These are phyloP conservation scores for Danaus plexippus DNA, from an alignment of 1,140 invertebrate genomes.

Conservation along the genomic window DNA sequence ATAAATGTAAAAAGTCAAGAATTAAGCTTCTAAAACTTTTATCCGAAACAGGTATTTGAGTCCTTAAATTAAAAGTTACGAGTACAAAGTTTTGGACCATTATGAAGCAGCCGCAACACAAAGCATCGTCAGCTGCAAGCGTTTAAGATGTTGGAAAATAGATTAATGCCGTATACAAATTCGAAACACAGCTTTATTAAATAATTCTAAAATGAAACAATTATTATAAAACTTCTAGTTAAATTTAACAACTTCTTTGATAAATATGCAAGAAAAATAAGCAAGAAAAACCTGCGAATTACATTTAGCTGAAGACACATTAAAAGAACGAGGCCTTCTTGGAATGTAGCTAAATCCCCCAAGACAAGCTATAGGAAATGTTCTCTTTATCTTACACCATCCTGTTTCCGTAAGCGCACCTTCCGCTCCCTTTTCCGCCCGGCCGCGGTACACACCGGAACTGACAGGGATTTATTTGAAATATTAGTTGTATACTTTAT, in stretches of 20 bases:
- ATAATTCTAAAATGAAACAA: too few species aligned
- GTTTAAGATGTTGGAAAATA: too few species aligned
- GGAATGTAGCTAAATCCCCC: constrained; percentile 65
- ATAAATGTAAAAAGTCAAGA: too few species aligned
- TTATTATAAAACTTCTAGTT: background rate
- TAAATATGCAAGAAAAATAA: background rate
- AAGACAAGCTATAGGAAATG: constrained; percentile 63
- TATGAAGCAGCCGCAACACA: too few species aligned
- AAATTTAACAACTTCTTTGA: background rate
- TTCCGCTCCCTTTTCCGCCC: constrained; percentile 50
- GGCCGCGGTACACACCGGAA: constrained; percentile 53
- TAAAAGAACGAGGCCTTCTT: constrained; percentile 43
- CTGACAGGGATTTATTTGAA: constrained; percentile 50
- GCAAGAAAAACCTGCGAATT: constrained; percentile 9
- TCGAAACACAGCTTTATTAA: too few species aligned
- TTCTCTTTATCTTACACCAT: constrained; percentile 69
- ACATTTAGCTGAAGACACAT: constrained; percentile 36
- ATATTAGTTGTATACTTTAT: constrained; percentile 39
- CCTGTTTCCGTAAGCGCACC: constrained; percentile 57
- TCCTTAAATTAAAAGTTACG: too few species aligned
- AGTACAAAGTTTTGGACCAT: too few species aligned
- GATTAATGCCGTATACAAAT: too few species aligned
- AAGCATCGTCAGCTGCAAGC: too few species aligned
- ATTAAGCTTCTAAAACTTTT: too few species aligned
- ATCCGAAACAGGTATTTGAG: too few species aligned